Base-by-base conservation (phyloP, 2,113 vertebrate species). In the Microcebus jonahi region DNA sequence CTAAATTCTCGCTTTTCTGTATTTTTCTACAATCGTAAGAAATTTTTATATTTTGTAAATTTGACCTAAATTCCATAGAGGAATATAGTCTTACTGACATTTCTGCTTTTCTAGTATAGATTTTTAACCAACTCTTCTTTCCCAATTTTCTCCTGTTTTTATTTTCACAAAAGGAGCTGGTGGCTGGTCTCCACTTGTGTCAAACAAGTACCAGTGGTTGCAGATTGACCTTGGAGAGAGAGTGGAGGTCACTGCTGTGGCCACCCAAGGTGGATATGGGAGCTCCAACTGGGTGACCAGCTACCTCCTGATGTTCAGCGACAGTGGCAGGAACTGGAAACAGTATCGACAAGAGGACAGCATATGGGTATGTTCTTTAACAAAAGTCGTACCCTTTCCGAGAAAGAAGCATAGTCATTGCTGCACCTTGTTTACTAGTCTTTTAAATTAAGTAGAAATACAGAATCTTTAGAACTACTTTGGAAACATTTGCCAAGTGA, bases 241-340 rank as follows among this genome's bases (percentile, higher is more conserved):
- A 96, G 99, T 99, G 79, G 99, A 99, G 92, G 97, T 99, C 96
- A 99, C 99, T 0, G 99, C 99, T 8, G 98, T 99, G 36, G 99
- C 99, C 96, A 99, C 99, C 13, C 99, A 99, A 98, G 99, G 99
- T 36, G 99, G 99, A 29, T 99, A 99, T 0, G 99, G 99, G 88
- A 99, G 99, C 96, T 99, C 99, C 1, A 99, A 99, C 21, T 99
- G 99, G 99, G 99, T 99, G 91, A 99, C 98, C 48, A 99, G 98
- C 90, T 99, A 99, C 96, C 97, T 99, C 95, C 97, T 99, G 96
- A 99, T 99, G 99, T 99, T 99, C 97, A 99, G 99, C 13, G 99
- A 99, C 83, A 99, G 99, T 0, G 99, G 99, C 73, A 98, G 98
- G 97, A 99, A 99, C 98, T 99, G 99, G 99, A 99, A 99, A 79